phyloP scores from a whole-genome alignment of 2,888 invertebrate genomes.

The Cheilosia pagana region DNA sequence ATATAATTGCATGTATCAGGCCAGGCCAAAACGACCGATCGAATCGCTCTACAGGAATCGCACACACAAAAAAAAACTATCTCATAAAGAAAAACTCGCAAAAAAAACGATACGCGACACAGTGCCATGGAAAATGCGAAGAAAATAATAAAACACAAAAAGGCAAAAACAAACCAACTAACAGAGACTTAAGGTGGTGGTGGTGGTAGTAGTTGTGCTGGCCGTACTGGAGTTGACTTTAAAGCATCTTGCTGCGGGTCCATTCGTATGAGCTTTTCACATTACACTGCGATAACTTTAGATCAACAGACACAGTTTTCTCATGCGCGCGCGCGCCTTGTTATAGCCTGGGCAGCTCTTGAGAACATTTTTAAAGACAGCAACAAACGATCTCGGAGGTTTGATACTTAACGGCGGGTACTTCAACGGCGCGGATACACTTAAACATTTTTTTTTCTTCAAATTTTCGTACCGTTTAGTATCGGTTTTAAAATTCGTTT shows the following conservation, averaged over 20 bases:
- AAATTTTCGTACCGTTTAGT: no score
- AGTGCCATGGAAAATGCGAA: conserved; percentile 57
- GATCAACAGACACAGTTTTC: conserved; percentile 79
- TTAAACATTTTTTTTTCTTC: background rate
- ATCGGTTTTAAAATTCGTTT: conserved; percentile 1
- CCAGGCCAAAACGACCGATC: conserved; percentile 44
- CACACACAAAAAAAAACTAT: conserved; percentile 16
- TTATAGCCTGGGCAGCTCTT: conserved; percentile 43
- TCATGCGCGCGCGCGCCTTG: conserved; percentile 77
- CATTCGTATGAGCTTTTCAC: conserved; percentile 83
- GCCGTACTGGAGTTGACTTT: conserved; percentile 78
- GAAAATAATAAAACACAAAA: conserved; percentile 38
- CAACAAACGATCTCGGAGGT: conserved; percentile 34
- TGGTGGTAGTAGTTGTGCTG: conserved; percentile 47
- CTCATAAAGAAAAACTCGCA: conserved; percentile 50
- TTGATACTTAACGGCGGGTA: conserved; percentile 21
- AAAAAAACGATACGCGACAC: conserved; percentile 39
- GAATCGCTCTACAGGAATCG: conserved; percentile 59
- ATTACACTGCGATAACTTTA: conserved; percentile 83
- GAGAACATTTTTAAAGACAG: conserved; percentile 36
- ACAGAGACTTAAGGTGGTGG: conserved; percentile 69
- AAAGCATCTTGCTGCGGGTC: conserved; percentile 81
- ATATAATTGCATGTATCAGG: conserved; percentile 52
- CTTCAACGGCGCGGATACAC: background rate
- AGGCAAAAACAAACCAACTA: conserved; percentile 11